Evolutionary conservation across 2,888 invertebrate species (phyloP).

Genomic region (Pseudoips prasinana): DNA sequence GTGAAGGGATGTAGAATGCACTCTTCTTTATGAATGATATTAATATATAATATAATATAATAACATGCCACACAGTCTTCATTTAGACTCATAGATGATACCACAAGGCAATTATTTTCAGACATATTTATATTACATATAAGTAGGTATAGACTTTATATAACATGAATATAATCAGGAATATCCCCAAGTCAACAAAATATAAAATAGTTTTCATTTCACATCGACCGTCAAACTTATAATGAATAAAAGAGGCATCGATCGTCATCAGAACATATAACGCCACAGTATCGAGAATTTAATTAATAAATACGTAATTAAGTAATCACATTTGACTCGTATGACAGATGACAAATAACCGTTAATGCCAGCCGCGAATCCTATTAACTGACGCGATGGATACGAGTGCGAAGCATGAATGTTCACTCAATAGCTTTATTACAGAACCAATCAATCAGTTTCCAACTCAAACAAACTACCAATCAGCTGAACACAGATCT

Average conservation of each 20-base stretch:
- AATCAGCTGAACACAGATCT: conserved; percentile 51
- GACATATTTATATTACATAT: too few relatives aligned
- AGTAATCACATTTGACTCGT: conserved; percentile 63
- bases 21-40: too few relatives aligned
- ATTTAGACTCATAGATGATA: too few relatives aligned
- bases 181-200: too few relatives aligned
- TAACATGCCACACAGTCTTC: too few relatives aligned
- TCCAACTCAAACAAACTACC: conserved; percentile 57
- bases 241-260: conserved; percentile 15
- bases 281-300: conserved; percentile 27
- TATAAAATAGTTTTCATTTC: too few relatives aligned
- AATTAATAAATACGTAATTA: conserved; percentile 52
- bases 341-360: conserved; percentile 71
- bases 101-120: too few relatives aligned
- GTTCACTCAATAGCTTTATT: conserved; percentile 59
- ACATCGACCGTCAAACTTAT: conserved; percentile 2
- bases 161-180: too few relatives aligned
- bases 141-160: too few relatives aligned
- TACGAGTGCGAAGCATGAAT: conserved; percentile 40
- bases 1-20: too few relatives aligned
- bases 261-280: conserved; percentile 2
- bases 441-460: conserved; percentile 57
- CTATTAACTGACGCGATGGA: conserved; percentile 51
- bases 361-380: conserved; percentile 59
- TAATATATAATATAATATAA: too few relatives aligned